Conservation (phyloP, 92 coral and sea anemone species). For the Epizoanthus illoricatus region DNA sequence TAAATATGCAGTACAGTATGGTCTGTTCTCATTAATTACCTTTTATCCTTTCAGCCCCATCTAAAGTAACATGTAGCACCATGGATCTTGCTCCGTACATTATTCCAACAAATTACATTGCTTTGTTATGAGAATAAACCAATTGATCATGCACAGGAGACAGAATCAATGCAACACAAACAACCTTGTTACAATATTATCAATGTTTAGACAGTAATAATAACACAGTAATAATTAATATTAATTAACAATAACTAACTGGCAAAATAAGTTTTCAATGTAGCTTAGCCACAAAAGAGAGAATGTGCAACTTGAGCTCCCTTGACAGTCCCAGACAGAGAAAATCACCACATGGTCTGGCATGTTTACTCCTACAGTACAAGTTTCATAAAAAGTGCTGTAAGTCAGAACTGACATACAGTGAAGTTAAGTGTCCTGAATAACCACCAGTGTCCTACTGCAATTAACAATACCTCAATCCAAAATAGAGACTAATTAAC, state of each 20-base stretch:
- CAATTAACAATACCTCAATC: not conserved
- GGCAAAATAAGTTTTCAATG: not conserved
- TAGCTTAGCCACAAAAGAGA: conserved; percentile 1
- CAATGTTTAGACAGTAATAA: no score
- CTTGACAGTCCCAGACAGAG: not conserved
- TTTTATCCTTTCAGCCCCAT: no score
- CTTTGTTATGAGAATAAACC: no score
- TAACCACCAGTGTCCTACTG: not conserved
- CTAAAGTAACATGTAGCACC: no score
- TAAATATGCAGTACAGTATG: no score
- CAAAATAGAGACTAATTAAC: not conserved
- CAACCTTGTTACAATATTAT: no score
- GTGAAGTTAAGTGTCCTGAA: not conserved
- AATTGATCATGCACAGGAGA: no score
- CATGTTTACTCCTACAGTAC: conserved; percentile 1
- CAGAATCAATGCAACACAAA: no score
- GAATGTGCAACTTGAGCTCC: not conserved
- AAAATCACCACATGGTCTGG: not conserved
- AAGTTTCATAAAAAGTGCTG: not conserved
- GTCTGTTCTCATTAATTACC: no score
- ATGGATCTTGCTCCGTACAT: no score
- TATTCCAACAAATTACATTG: no score
- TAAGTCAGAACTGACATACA: conserved; percentile 1
- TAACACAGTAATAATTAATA: no score
- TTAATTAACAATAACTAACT: not conserved